Evolutionary conservation across 2,797 vertebrate species (phyloP).

Genomic region (Coendou prehensilis): DNA sequence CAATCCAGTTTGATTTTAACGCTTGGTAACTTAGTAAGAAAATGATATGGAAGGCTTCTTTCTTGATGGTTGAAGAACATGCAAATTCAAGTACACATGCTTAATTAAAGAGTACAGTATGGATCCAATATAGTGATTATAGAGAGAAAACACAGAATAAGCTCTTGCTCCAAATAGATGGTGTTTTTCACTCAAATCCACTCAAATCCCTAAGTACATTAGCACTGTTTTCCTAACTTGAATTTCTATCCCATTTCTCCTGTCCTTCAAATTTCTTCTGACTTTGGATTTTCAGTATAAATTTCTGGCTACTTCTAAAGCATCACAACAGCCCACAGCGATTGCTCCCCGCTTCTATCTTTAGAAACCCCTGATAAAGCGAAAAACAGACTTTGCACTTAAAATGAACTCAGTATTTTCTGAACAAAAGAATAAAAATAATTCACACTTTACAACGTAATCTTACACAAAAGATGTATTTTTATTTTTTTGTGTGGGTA

Average conservation of each 20-base stretch:
- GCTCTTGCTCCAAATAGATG: background rate
- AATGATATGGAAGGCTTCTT: background rate
- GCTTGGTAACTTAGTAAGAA: background rate
- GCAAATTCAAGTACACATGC: background rate
- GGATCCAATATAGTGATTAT: background rate
- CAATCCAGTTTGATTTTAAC: background rate
- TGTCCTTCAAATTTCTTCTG: background rate
- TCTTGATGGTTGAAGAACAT: constrained; percentile 1
- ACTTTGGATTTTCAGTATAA: background rate
- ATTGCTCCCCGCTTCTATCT: background rate
- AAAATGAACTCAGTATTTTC: background rate
- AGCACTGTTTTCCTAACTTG: background rate
- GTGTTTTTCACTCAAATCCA: background rate
- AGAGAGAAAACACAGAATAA: background rate
- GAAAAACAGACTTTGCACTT: background rate
- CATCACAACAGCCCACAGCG: background rate
- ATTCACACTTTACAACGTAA: background rate
- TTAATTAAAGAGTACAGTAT: background rate
- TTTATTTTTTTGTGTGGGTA: background rate
- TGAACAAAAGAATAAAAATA: background rate
- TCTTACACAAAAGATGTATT: background rate
- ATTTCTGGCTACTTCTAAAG: background rate
- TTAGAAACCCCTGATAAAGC: background rate
- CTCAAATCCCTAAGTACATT: background rate
- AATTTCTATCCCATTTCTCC: background rate